Evolutionary conservation across 2,797 vertebrate genomes (phyloP), one percentile per base, ranked within the genome.

Genomic region (Myripristis murdjan): DNA sequence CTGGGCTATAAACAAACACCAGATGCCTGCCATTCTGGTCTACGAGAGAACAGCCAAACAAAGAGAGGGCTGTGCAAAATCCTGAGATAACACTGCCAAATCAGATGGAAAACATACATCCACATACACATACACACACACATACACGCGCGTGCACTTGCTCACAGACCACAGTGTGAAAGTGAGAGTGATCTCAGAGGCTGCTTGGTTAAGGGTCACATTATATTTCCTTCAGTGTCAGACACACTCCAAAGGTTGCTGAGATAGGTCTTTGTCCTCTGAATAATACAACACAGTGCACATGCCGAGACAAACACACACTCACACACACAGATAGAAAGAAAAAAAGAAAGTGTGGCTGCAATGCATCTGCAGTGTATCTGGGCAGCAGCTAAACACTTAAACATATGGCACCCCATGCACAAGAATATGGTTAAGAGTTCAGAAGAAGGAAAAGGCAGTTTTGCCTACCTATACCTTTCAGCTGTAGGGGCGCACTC

Each of bases 1-100:
- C 65, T 53, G 37, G 49, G 64, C 65, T 48, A 55, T 79, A 70
- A 84, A 86, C 69, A 82, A 80, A 81, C 64, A 85, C 18, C 75
- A 89, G 69, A 78, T 74, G 68, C 55, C 75, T 73, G 66, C 57
- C 16, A 20, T 68, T 77, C 44, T 62, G 54, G 76, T 83, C 26
- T 44, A 57, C 28, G 31, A 58, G 63, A 62, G 35, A 31, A 51
- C 57, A 73, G 63, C 46, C 56, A 72, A 79, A 75, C 41, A 70
- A 75, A 70, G 37, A 59, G 47, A 70, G 26, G 73, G 60, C 72
- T 15, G 33, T 54, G 61, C 37, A 73, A 70, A 70, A 62, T 55
- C 64, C 70, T 67, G 46, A 70, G 35, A 77, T 70, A 66, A 71
- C 41, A 49, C 60, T 58, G 37, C 64, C 67, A 71, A 43, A 67